Conservation (phyloP, 1,140 invertebrate genomes). For the Mizuhopecten yessoensis region DNA sequence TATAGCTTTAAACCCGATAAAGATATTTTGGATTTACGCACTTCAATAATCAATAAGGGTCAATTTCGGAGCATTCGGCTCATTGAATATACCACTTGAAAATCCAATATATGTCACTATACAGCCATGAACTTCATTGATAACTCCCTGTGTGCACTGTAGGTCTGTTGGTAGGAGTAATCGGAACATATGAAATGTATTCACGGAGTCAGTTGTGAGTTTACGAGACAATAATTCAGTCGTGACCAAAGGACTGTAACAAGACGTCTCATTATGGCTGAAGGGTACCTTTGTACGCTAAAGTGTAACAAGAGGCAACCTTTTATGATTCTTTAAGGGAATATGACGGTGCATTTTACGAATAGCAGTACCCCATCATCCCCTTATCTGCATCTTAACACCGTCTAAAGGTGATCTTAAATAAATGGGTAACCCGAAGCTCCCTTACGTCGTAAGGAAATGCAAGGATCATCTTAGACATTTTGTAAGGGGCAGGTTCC, state of each 20-base stretch:
- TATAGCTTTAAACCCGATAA: neutral
- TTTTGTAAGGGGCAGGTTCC: neutral
- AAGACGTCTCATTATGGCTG: neutral
- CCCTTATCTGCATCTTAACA: neutral
- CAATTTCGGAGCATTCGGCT: neutral
- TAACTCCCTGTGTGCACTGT: neutral
- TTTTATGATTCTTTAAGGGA: neutral
- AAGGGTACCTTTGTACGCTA: neutral
- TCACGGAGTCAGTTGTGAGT: too few species aligned
- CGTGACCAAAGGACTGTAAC: conserved; percentile 14
- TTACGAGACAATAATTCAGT: too few species aligned
- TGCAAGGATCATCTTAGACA: neutral
- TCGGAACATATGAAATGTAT: too few species aligned
- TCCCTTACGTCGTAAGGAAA: neutral
- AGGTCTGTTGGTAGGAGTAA: too few species aligned
- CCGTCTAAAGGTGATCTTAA: neutral
- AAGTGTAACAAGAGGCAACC: neutral
- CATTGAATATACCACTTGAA: neutral
- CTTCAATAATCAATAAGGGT: neutral
- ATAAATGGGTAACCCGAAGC: neutral
- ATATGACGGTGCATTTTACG: neutral
- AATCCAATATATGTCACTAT: neutral
- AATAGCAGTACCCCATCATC: neutral
- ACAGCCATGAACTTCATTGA: neutral
- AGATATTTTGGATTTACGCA: neutral